Base-by-base conservation (phyloP, 2,113 vertebrate species). In the Carassius gibelio region DNA sequence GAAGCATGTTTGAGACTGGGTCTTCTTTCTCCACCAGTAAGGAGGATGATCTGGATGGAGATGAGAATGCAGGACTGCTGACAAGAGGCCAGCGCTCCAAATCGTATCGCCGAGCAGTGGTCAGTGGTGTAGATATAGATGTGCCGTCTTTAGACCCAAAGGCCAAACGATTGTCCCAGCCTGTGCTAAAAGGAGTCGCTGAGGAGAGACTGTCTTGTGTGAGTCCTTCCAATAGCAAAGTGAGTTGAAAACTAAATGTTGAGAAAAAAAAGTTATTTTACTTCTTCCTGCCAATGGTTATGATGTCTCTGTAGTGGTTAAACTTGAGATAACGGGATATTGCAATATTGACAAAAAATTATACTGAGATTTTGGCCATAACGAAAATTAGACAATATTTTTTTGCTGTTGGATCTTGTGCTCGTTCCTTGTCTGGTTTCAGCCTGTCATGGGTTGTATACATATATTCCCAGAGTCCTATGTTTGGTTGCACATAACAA, bases 101-200 rank as follows among this genome's bases (percentile, higher is more conserved):
- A 0, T 99, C 98, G 0, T 99, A 99, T 66, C 95, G 98, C 84
- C 94, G 95, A n/a, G 98, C 98, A 0, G 96, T 99, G 85, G 97
- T 97, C 34, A 99, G 96, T 21, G 97, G 96, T 4, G 90, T 96
- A 21, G 97, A 98, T 11, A 81, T 93, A 4, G 96, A 97, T 59
- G 88, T 52, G 0, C 36, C 86, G 1, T n/a, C 81, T 0, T 69
- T 89, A 17, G 92, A 93, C 10, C 94, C 92, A 82, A 96, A 93
- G 74, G 93, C 93, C 45, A 94, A 93, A 88, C 91, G 91, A 34
- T 93, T 96, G 92, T 95, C 95, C 7, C 95, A 96, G 87, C 94
- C 95, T 2, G 3, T 90, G 2, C 90, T 96, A 42, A 96, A 91
- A 90, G 94, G 89, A 0, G 92, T 95, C 1, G 71, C 91, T 19